A percentile compares a stretch with the other conserved stretches of the same genome.
Evolutionary conservation across 2,888 invertebrate species (phyloP).

Genomic region (Drosophila histrio): DNA sequence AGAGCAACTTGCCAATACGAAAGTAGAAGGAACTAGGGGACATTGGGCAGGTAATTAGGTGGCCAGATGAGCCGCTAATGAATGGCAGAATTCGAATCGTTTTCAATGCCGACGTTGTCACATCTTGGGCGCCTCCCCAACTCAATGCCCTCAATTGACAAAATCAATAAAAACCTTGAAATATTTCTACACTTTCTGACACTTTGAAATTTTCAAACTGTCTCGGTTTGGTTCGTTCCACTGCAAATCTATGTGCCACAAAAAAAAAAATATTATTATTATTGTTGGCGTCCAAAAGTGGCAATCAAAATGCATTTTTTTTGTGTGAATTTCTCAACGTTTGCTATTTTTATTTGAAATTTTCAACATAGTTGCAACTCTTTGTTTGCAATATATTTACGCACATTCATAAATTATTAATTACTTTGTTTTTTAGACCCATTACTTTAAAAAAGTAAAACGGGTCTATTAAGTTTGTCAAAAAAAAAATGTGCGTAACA

Average conservation of each 20-base stretch:
- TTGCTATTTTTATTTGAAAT: too few species aligned
- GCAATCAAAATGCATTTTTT: too few species aligned
- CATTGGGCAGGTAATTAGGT: constrained; percentile 26
- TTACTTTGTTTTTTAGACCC: too few species aligned
- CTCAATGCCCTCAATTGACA: constrained; percentile 23
- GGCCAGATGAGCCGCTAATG: constrained; percentile 41
- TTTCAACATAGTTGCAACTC: too few species aligned
- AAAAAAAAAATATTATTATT: too few species aligned
- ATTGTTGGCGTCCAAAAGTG: too few species aligned
- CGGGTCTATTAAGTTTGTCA: too few species aligned
- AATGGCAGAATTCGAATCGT: constrained; percentile 22
- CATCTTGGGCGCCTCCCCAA: neutral
- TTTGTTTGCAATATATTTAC: too few species aligned
- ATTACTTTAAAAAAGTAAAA: too few species aligned
- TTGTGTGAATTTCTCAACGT: too few species aligned
- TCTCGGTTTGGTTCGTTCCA: neutral
- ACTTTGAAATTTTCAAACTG: constrained; percentile 27
- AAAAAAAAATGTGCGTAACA: too few species aligned
- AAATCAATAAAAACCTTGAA: constrained; percentile 70
- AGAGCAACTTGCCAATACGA: neutral
- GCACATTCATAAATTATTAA: too few species aligned
- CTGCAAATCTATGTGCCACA: neutral
- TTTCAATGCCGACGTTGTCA: constrained; percentile 19
- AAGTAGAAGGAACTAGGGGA: neutral
- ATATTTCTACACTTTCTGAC: constrained; percentile 46